A percentile compares a stretch with the other conserved stretches of the same genome.
Conservation (phyloP, 2,113 vertebrate genomes). For the Pimephales promelas region DNA sequence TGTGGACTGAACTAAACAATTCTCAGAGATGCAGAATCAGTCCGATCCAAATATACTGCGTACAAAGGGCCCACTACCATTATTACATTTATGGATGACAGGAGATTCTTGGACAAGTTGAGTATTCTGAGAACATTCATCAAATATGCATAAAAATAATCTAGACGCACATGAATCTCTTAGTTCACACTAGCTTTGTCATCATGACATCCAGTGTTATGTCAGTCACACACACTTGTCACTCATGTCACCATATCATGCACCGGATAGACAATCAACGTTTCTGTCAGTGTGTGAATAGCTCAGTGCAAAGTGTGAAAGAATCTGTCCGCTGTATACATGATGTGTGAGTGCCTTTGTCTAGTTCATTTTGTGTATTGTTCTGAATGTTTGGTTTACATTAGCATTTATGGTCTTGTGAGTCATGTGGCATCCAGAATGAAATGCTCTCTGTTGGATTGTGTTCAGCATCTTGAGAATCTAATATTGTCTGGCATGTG, state of each 20-base stretch:
- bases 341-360: background rate
- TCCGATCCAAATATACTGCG: too few species aligned
- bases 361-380: constrained; percentile 4
- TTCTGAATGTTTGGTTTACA: constrained; percentile 6
- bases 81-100: background rate
- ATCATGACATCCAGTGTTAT: background rate
- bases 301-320: background rate
- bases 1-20: too few species aligned
- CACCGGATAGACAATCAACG: background rate
- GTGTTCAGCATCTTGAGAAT: background rate
- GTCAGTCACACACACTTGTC: constrained; percentile 1
- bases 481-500: constrained; percentile 27
- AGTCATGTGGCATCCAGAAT: background rate
- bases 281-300: constrained; percentile 29
- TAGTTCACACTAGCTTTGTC: background rate
- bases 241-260: background rate
- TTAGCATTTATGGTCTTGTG: background rate
- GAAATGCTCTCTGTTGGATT: background rate
- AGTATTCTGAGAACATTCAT: background rate
- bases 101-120: background rate
- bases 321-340: background rate
- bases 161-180: background rate
- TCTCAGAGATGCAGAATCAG: too few species aligned
- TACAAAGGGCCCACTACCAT: too few species aligned
- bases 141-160: background rate